A percentile compares a stretch with the other conserved stretches of the same genome.
Evolutionary conservation across 2,797 vertebrate species (phyloP).

Genomic region (Danio albolineatus): DNA sequence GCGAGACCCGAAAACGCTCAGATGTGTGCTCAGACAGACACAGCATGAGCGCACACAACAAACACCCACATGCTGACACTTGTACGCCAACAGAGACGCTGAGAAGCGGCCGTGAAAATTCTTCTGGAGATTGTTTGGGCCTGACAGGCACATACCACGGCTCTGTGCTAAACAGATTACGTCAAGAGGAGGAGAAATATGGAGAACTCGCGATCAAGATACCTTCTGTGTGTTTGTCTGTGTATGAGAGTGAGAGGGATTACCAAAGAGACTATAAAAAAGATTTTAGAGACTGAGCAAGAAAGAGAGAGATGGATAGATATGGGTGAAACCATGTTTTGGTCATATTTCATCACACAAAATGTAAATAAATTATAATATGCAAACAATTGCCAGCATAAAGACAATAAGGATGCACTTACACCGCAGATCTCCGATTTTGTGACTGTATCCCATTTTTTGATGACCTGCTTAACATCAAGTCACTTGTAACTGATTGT

Average conservation of each 20-base stretch:
- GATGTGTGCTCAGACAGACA: background rate
- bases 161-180: constrained; percentile 54
- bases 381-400: background rate
- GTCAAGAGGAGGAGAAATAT: constrained; percentile 31
- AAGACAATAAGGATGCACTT: too few species aligned
- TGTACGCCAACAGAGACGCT: constrained; percentile 6
- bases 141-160: constrained; percentile 54
- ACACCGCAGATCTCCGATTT: too few species aligned
- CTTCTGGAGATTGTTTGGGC: constrained; percentile 50
- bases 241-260: background rate
- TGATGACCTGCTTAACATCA: too few species aligned
- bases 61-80: constrained; percentile 33
- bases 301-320: constrained; percentile 17
- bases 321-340: background rate
- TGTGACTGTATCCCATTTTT: too few species aligned
- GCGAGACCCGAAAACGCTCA: background rate
- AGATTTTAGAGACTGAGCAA: constrained; percentile 12
- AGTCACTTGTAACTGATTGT: too few species aligned
- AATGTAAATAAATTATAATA: background rate
- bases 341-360: background rate
- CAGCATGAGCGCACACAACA: background rate
- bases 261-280: constrained; percentile 19
- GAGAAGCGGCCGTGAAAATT: constrained; percentile 38
- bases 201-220: constrained; percentile 37
- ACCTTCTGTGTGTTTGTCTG: background rate